Evolutionary conservation across 2,113 vertebrate genomes (phyloP).

Genomic region (Lampris incognitus): DNA sequence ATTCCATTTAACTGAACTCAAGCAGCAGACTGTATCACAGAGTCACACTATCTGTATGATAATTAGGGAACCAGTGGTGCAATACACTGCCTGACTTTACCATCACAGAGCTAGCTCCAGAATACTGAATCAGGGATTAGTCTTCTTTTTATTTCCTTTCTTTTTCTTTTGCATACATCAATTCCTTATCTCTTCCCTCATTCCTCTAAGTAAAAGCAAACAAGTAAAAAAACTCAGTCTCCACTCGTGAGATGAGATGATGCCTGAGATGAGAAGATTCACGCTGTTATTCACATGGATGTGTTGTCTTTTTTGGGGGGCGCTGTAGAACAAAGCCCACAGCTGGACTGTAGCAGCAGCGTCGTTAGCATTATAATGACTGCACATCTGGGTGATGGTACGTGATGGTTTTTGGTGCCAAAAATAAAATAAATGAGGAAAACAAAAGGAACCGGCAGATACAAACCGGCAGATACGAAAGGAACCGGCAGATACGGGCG

Average conservation of each 20-base stretch:
- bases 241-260: conserved; percentile 49
- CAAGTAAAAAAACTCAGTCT: conserved; percentile 24
- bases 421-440: conserved; percentile 37
- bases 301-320: conserved; percentile 31
- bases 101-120: conserved; percentile 35
- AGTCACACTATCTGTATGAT: conserved; percentile 63
- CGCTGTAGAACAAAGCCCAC: conserved; percentile 63
- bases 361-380: conserved; percentile 59
- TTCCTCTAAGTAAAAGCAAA: conserved; percentile 11
- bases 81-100: conserved; percentile 40
- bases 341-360: conserved; percentile 50
- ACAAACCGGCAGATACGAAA: no score
- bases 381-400: conserved; percentile 39
- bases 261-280: conserved; percentile 62
- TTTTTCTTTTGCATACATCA: conserved; percentile 30
- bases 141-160: conserved; percentile 42
- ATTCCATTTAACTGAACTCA: conserved; percentile 62
- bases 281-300: conserved; percentile 53
- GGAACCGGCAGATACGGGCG: no score
- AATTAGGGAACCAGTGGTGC: conserved; percentile 57
- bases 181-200: not conserved
- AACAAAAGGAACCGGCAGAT: conserved; percentile 15
- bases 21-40: conserved; percentile 58
- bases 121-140: conserved; percentile 66
- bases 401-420: conserved; percentile 39